Evolutionary conservation across 2,113 vertebrate genomes (phyloP).

Genomic region (Caranx ignobilis): DNA sequence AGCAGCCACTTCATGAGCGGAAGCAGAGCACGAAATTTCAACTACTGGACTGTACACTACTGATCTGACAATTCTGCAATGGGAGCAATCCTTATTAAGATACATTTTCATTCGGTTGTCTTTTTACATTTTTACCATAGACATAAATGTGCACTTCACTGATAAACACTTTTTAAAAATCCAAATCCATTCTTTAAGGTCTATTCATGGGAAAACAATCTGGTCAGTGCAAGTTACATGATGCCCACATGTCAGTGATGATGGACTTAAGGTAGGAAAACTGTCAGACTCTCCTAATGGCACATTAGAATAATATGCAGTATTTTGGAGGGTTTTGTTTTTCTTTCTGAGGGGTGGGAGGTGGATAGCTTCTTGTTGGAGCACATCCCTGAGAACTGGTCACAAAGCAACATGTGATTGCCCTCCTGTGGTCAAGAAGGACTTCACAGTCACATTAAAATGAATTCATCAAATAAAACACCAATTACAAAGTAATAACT

Average conservation of each 20-base stretch:
- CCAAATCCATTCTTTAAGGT: constrained; percentile 35
- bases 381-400: constrained; percentile 81
- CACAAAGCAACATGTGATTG: constrained; percentile 64
- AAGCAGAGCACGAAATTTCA: constrained; percentile 60
- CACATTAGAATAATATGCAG: constrained; percentile 66
- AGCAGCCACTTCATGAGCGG: constrained; percentile 59
- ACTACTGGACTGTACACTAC: constrained; percentile 59
- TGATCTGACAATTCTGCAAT: constrained; percentile 25
- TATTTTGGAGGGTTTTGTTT: constrained; percentile 22
- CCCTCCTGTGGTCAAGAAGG: constrained; percentile 70
- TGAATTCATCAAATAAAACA: constrained; percentile 46
- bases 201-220: constrained; percentile 39
- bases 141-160: constrained; percentile 43
- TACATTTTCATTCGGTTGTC: constrained; percentile 47
- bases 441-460: constrained; percentile 64
- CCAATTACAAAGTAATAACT: constrained; percentile 50
- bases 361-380: constrained; percentile 55
- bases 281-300: constrained; percentile 49
- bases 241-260: constrained; percentile 6
- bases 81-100: constrained; percentile 14
- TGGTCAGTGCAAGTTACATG: constrained; percentile 12
- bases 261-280: constrained; percentile 41
- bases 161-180: constrained; percentile 40
- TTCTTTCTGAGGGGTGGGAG: constrained; percentile 6
- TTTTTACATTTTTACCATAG: constrained; percentile 34